phyloP scores from a whole-genome alignment of 2,888 invertebrate species.

The Ichneumoninae sp. region DNA sequence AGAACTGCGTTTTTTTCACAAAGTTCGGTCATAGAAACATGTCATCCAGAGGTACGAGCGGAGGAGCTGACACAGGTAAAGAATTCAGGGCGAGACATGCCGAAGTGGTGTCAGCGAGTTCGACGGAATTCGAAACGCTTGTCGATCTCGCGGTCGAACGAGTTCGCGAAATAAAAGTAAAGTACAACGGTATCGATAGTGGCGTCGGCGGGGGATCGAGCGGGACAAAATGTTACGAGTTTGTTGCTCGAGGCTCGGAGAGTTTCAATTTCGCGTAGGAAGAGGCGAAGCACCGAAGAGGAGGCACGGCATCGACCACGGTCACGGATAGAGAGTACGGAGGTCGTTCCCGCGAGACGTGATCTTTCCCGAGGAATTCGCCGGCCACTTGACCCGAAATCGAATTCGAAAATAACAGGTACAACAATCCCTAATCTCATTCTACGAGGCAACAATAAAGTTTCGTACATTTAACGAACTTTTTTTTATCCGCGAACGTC shows the following conservation, averaged over 20 bases:
- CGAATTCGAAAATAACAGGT: slow-evolving; percentile 55
- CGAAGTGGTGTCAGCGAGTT: neutral
- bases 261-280: slow-evolving; percentile 66
- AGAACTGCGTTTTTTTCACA: neutral
- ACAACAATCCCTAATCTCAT: slow-evolving; percentile 10
- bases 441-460: neutral
- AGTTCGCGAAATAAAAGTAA: slow-evolving; percentile 32
- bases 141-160: slow-evolving; percentile 36
- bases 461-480: neutral
- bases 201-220: slow-evolving; percentile 39
- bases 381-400: slow-evolving; percentile 50
- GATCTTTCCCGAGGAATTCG: slow-evolving; percentile 49
- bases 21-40: neutral
- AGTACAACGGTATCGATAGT: slow-evolving; percentile 16
- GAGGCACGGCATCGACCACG: slow-evolving; percentile 52
- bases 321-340: slow-evolving; percentile 47
- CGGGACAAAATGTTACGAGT: slow-evolving; percentile 66
- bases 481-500: neutral
- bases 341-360: slow-evolving; percentile 65
- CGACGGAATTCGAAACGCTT: slow-evolving; percentile 26
- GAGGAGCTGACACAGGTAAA: neutral
- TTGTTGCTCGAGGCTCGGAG: slow-evolving; percentile 36
- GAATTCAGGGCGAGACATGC: slow-evolving; percentile 11
- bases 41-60: slow-evolving; percentile 22
- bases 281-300: slow-evolving; percentile 35